These are phyloP conservation scores for Girardia tigrina DNA, from an alignment of 2,888 invertebrate genomes.

Conservation along the genomic window DNA sequence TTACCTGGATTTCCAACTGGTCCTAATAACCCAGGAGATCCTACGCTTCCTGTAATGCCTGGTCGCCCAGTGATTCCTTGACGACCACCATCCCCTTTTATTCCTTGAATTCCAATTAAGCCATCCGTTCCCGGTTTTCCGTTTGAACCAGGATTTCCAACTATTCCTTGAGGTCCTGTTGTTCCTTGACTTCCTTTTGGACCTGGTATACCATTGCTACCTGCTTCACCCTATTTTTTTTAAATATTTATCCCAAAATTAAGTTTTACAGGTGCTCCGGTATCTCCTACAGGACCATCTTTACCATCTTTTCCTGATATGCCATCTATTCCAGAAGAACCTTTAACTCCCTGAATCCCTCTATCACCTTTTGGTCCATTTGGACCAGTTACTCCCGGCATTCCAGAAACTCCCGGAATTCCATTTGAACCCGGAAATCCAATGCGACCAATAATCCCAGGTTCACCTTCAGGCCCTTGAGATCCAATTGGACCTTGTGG, in stretches of 20 bases:
- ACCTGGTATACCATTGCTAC: too few species aligned
- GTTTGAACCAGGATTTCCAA: too few species aligned
- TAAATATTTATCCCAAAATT: neutral
- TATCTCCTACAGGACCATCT: constrained; percentile 1
- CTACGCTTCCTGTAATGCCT: too few species aligned
- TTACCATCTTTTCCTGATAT: constrained; percentile 1
- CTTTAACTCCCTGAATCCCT: constrained; percentile 37
- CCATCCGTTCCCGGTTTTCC: too few species aligned
- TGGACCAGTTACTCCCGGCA: constrained; percentile 40
- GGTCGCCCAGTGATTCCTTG: too few species aligned
- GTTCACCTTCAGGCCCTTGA: constrained; percentile 6
- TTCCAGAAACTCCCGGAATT: constrained; percentile 37
- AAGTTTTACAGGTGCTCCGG: neutral
- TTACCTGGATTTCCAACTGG: too few species aligned
- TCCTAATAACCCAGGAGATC: too few species aligned
- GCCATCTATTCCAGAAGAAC: constrained; percentile 36
- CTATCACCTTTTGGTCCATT: constrained; percentile 40
- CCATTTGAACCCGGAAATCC: constrained; percentile 37
- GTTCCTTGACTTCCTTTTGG: too few species aligned
- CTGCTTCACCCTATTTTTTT: neutral
- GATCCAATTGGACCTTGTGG: neutral
- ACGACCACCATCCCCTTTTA: too few species aligned
- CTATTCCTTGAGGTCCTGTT: too few species aligned
- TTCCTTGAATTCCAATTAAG: too few species aligned
- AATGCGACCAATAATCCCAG: constrained; percentile 25